phyloP scores from a whole-genome alignment of 2,888 invertebrate species.

The Nebria salina region DNA sequence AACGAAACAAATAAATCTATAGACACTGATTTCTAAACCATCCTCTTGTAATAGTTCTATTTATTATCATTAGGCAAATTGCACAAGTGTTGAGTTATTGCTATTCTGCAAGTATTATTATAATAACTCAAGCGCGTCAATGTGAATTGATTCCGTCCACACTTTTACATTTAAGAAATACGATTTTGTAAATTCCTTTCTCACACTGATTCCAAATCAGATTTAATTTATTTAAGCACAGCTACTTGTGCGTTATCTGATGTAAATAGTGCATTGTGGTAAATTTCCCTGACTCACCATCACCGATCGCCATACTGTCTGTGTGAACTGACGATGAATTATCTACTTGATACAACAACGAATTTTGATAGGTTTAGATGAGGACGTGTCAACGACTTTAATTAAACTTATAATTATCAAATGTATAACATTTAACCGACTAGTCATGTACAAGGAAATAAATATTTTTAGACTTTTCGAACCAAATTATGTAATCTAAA shows the following conservation, averaged over 20 bases:
- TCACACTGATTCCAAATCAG: neutral
- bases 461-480: neutral
- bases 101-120: neutral
- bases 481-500: neutral
- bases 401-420: conserved; percentile 1
- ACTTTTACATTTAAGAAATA: neutral
- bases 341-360: too few species aligned
- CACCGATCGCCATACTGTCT: neutral
- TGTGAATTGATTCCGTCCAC: neutral
- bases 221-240: neutral
- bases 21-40: neutral
- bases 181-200: neutral
- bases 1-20: neutral
- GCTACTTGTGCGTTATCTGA: neutral
- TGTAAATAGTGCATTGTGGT: neutral
- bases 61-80: neutral
- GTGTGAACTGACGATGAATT: neutral
- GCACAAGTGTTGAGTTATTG: neutral
- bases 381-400: neutral
- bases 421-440: neutral
- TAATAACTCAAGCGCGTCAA: neutral
- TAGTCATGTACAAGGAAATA: neutral
- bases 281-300: neutral
- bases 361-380: neutral
- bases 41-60: neutral